Base-by-base conservation (phyloP, 1,140 invertebrate species). In the Drosophila kurseongensis region DNA sequence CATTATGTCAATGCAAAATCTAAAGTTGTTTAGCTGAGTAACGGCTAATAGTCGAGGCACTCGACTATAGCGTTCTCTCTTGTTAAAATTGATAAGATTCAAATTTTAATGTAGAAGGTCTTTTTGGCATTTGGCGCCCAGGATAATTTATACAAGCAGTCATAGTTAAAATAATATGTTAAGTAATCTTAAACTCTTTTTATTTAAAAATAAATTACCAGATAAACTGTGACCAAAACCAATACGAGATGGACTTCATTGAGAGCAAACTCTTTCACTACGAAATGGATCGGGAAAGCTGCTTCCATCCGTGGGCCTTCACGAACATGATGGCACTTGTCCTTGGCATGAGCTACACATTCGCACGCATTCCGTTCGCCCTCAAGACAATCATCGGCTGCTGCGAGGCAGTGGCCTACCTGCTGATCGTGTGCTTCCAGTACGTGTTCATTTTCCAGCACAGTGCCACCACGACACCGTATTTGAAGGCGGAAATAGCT, bases 351-450 rank as follows among this genome's bases (percentile, higher is more conserved):
- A 96, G 95, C 58, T 97, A 96, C 69, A 93, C 97, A 5, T 98
- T 98, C 91, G 94, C 97, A 35, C 94, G 97, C 55, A 96, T 98
- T 13, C 96, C 97, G 77, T 97, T 97, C 79, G 92, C 96, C 54
- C 92, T 98, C 18, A 98, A 98, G 93, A 94, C 97, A 47, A 59
- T 95, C 0, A 93, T 96, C 14, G 95, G 95, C 48, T 72, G 94
- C 1, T 68, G 94, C 0, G 95, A 96, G 68, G 93, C 96, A 0
- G 72, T 93, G 0, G 93, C 95, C 61, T 97, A 97, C 88, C 92
- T 95, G 1, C 93, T 95, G 78, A 93, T 95, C 10, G 94, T 97
- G 13, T 95, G 95, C 91, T 92, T 94, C 55, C 86, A 93, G 41
- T 93, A 92, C 61, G 88, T 91, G 0, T 89, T 91, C 18, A 92